A percentile compares a stretch with the other conserved stretches of the same genome.
Conservation (phyloP, 30 jellyfish, hydroid and myxozoan species). For the Turritopsis dohrnii region DNA sequence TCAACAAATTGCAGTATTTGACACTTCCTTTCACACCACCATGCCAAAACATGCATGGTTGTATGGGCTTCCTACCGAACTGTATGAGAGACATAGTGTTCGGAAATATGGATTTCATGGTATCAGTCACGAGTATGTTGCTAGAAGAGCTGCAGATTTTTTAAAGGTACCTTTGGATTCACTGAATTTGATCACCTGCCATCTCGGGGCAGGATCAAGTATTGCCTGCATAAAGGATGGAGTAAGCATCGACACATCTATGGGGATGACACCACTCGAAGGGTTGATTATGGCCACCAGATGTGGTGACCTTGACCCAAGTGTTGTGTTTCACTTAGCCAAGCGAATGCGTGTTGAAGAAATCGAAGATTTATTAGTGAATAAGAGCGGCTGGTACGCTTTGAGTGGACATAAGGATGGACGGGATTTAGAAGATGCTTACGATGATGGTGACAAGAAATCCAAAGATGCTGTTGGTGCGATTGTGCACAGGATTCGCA, state of each 20-base stretch:
- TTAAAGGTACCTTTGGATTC: constrained; percentile 27
- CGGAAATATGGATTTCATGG: constrained; percentile 85
- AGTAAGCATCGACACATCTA: constrained; percentile 53
- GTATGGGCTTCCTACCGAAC: constrained; percentile 51
- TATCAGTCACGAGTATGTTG: constrained; percentile 58
- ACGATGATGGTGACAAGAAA: constrained; percentile 28
- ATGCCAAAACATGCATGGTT: constrained; percentile 54
- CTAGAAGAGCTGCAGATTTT: constrained; percentile 32
- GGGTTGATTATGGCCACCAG: constrained; percentile 79
- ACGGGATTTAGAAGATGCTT: constrained; percentile 21
- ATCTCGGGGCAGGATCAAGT: constrained; percentile 83
- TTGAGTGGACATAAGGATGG: constrained; percentile 47
- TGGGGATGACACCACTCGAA: constrained; percentile 84
- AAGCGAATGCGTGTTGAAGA: constrained; percentile 38
- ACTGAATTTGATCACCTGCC: constrained; percentile 48
- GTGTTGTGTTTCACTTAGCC: constrained; percentile 51
- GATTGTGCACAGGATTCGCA: constrained; percentile 47
- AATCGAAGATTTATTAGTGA: constrained; percentile 44
- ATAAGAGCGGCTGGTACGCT: constrained; percentile 61
- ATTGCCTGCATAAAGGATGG: constrained; percentile 62
- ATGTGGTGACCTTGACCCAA: constrained; percentile 76
- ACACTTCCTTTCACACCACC: constrained; percentile 56
- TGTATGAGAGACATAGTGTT: constrained; percentile 33
- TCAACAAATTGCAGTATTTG: constrained; percentile 61
- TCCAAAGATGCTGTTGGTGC: constrained; percentile 46